Base-by-base conservation (phyloP, 1,140 invertebrate genomes). In the Halesus radiatus region DNA sequence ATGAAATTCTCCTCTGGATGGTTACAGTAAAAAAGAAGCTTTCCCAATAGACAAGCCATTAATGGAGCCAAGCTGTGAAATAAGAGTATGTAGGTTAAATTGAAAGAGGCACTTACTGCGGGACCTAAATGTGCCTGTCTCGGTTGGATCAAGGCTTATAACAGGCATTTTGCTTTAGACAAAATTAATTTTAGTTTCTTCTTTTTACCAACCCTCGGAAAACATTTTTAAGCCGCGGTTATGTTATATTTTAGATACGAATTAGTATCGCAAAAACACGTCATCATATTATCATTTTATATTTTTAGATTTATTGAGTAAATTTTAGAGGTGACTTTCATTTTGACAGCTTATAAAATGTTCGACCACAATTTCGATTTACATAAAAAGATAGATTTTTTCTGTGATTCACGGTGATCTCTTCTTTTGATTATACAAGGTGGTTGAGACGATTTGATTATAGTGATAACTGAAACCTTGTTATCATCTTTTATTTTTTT, bases 31-130 rank as follows among this genome's bases (percentile, higher is more conserved):
- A 76, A 60, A 45, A 3, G 23, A 60, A n/a, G 52, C 50, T 54
- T 37, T 58, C 58, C 23, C 37, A 53, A 64, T 52, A 77, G 37
- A 78, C 23, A 70, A 45, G 78, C 68, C 64, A 53, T 73, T 79
- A 73, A 58, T 53, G 78, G 50, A 73, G 29, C 45, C 68, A 70
- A 60, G 78, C 70, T 22, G 68, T 54, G 68, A 79, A 62, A 79
- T 73, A 73, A 79, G 52, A 58, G 68, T 68, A 60, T 66, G 62
- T 60, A 18, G 66, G 53, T 26, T 29, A 72, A 73, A 79, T 79
- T 79, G 56, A 79, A 79, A 74, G 60, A 79, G 32, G 20, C 54
- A 73, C 78, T 74, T 58, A 73, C 50, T 22, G 10, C 22, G 68
- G 8, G 60, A 16, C 52, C n/a, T 72, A 32, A 60, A 20, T 8